These are phyloP conservation scores for Aplysina aerophoba DNA, from an alignment of 37 sponge, comb jelly and placozoan genomes.

Conservation along the genomic window DNA sequence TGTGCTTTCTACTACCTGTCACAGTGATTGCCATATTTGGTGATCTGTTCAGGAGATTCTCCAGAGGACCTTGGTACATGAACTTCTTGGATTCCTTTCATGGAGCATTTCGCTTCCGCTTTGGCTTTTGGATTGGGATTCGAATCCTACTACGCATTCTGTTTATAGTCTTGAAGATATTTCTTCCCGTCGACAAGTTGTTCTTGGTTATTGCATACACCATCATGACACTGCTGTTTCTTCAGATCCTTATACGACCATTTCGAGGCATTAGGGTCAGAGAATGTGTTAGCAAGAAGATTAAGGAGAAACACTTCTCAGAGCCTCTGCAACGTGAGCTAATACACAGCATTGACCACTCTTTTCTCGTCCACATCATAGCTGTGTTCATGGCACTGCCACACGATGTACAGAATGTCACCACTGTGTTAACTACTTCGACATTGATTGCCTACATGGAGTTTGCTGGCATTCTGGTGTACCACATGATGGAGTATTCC, in stretches of 20 bases:
- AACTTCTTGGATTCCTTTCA: slow-evolving; percentile 25
- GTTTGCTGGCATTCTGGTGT: too few species aligned
- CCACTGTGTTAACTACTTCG: too few species aligned
- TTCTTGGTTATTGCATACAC: neutral
- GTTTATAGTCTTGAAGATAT: neutral
- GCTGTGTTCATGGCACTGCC: neutral
- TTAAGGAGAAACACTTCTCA: slow-evolving; percentile 19
- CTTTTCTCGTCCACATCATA: neutral
- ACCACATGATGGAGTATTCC: too few species aligned
- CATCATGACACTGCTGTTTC: neutral
- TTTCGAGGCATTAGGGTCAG: neutral
- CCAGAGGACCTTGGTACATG: slow-evolving; percentile 6
- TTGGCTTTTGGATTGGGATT: slow-evolving; percentile 32
- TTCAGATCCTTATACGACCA: slow-evolving; percentile 2
- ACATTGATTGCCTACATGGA: too few species aligned
- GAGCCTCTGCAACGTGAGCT: neutral
- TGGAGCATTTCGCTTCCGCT: slow-evolving; percentile 16
- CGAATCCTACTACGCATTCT: slow-evolving; percentile 1
- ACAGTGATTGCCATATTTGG: slow-evolving; percentile 14
- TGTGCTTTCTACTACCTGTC: slow-evolving; percentile 29
- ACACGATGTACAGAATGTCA: neutral
- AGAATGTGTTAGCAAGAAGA: neutral
- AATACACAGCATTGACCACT: neutral
- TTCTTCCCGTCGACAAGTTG: neutral
- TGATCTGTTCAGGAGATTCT: slow-evolving; percentile 22